Base-by-base conservation (phyloP, 2,888 invertebrate genomes). In the Zaprionus lineosus region DNA sequence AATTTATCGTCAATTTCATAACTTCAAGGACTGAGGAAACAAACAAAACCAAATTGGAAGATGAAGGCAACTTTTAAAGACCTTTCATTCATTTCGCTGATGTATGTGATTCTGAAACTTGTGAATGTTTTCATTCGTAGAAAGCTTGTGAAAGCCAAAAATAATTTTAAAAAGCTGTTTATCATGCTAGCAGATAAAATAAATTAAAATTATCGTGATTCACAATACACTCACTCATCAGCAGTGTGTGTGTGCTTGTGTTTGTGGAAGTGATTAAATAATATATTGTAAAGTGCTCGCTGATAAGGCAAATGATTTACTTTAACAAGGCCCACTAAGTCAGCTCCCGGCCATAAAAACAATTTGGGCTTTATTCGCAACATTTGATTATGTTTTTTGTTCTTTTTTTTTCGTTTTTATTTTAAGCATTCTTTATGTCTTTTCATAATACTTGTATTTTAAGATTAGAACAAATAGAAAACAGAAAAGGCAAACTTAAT, bases 371-470 rank as follows among this genome's bases (percentile, higher is more conserved):
- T 26, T 18, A 9, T 36, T 61, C 58, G 65, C 78, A 68, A 74
- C 66, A 66, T 55, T 74, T 55, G 37, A 63, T 74, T 70, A 58
- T 70, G 58, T 67, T 64, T 59, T 63, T 56, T 69, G 28, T 46
- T 64, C 31, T 5, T 48, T 46, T 50, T 57, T 43, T 53, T 56
- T 59, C 60, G 58, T 65, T 63, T 56, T 59, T 61, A 60, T 65
- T 63, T 67, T 58, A 62, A 70, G 55, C 44, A 70, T 65, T 70
- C 47, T 48, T 15, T 31, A 47, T 72, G 72, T 70, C 69, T 64
- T 75, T 70, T 68, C 16, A 61, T 84, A 74, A 86, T 84, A 84
- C 79, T 69, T 69, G 59, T 50, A 65, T 73, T 68, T 65, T 65
- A 65, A 59, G 44, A 53, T 60, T 69, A 66, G 36, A 82, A 78